Conservation (phyloP, 2,797 vertebrate genomes). For the Uromys caudimaculatus region DNA sequence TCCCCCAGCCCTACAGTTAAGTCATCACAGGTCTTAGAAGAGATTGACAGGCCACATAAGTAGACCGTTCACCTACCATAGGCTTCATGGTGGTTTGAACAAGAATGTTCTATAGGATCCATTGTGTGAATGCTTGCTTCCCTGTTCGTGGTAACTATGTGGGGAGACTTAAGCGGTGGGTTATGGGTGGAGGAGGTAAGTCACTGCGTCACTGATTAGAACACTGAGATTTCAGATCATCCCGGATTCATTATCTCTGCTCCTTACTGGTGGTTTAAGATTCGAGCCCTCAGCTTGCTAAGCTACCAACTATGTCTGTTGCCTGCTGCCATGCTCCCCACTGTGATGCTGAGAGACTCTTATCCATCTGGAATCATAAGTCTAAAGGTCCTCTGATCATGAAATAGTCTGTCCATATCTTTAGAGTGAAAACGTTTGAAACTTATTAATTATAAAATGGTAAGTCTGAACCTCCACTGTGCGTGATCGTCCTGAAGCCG, state of each 20-base stretch:
- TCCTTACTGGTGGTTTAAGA: background rate
- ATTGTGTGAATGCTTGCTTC: background rate
- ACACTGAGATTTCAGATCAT: background rate
- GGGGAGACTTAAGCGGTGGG: background rate
- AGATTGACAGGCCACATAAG: slow-evolving; percentile 23
- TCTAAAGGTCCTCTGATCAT: background rate
- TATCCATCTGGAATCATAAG: background rate
- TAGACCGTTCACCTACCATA: background rate
- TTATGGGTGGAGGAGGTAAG: no score
- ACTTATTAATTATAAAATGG: background rate
- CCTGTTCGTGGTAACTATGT: background rate
- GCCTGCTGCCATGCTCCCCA: background rate
- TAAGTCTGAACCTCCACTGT: background rate
- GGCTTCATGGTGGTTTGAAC: background rate
- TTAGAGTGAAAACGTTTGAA: background rate
- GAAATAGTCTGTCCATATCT: background rate
- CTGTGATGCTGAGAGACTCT: no score
- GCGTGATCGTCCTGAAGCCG: background rate
- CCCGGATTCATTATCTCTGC: background rate
- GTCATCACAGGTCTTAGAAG: slow-evolving; percentile 2
- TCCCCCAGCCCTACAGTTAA: background rate
- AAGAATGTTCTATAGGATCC: background rate
- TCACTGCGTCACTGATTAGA: no score
- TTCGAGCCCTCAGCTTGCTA: background rate
- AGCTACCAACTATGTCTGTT: no score